Evolutionary conservation across 1,140 invertebrate species (phyloP).

Genomic region (Formica selysi): DNA sequence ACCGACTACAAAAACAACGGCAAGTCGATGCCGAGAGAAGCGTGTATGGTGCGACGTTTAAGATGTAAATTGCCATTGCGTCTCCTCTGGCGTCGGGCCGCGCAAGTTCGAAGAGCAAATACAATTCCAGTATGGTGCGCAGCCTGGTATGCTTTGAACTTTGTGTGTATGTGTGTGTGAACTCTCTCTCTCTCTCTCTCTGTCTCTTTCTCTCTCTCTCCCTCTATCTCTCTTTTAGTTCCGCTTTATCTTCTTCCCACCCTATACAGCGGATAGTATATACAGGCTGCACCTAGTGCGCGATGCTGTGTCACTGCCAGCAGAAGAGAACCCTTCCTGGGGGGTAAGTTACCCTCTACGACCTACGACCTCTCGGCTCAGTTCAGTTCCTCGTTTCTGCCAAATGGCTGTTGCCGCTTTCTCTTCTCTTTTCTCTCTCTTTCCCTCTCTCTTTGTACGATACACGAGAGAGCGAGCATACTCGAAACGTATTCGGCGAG

Average conservation of each 20-base stretch:
- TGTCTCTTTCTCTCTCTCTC: slow-evolving; percentile 11
- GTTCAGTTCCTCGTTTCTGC: slow-evolving; percentile 49
- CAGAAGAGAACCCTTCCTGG: slow-evolving; percentile 23
- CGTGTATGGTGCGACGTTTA: slow-evolving; percentile 17
- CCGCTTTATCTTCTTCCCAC: slow-evolving; percentile 29
- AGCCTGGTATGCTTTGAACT: not conserved
- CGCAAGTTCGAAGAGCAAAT: slow-evolving; percentile 57
- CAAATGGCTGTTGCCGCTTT: slow-evolving; percentile 26
- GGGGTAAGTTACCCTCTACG: slow-evolving; percentile 28
- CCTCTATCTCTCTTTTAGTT: slow-evolving; percentile 9
- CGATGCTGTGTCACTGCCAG: slow-evolving; percentile 35
- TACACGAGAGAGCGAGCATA: not conserved
- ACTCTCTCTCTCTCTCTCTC: too few relatives aligned
- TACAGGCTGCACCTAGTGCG: slow-evolving; percentile 8
- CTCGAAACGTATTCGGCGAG: slow-evolving; percentile 17
- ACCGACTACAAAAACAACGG: slow-evolving; percentile 43
- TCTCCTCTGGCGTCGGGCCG: slow-evolving; percentile 24
- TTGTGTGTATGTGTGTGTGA: not conserved
- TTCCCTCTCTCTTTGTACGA: not conserved
- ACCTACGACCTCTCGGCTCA: slow-evolving; percentile 40
- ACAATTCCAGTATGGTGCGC: slow-evolving; percentile 40
- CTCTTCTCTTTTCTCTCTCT: not conserved
- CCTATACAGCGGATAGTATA: not conserved
- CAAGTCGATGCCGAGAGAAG: slow-evolving; percentile 60
- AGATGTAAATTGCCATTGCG: slow-evolving; percentile 57